These are phyloP conservation scores for Dicyrtomina minuta DNA, from an alignment of 2,888 invertebrate species.

Conservation along the genomic window DNA sequence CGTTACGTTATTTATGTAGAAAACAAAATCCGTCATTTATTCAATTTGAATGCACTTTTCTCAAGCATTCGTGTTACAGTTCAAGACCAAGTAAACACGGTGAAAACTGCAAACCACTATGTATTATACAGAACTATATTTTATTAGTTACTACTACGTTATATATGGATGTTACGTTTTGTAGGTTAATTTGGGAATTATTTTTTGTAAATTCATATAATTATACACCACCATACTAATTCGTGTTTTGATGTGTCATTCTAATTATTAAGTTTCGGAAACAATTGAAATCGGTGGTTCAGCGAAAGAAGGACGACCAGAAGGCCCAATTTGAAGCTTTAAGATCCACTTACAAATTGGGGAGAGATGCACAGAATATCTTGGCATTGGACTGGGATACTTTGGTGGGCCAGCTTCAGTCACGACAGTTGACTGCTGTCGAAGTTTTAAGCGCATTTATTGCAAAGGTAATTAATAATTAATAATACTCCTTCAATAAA, in stretches of 20 bases:
- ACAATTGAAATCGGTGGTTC: conserved; percentile 25
- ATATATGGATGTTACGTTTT: too few relatives aligned
- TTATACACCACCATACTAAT: too few relatives aligned
- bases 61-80: too few relatives aligned
- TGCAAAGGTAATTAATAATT: conserved; percentile 40
- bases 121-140: neutral
- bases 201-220: too few relatives aligned
- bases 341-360: conserved; percentile 36
- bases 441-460: conserved; percentile 50
- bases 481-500: neutral
- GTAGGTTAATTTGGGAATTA: too few relatives aligned
- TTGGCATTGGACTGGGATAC: conserved; percentile 47
- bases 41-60: too few relatives aligned
- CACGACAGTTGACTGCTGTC: conserved; percentile 43
- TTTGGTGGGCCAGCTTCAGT: conserved; percentile 46
- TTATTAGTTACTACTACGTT: too few relatives aligned
- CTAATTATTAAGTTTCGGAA: neutral
- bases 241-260: too few relatives aligned
- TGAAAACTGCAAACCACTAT: too few relatives aligned
- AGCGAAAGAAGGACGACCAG: conserved; percentile 44
- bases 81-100: too few relatives aligned
- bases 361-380: conserved; percentile 42
- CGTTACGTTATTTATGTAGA: too few relatives aligned
- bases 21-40: too few relatives aligned
- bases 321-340: conserved; percentile 40